Base-by-base conservation (phyloP, 1,140 invertebrate species). In the Lasaia peninsularis region DNA sequence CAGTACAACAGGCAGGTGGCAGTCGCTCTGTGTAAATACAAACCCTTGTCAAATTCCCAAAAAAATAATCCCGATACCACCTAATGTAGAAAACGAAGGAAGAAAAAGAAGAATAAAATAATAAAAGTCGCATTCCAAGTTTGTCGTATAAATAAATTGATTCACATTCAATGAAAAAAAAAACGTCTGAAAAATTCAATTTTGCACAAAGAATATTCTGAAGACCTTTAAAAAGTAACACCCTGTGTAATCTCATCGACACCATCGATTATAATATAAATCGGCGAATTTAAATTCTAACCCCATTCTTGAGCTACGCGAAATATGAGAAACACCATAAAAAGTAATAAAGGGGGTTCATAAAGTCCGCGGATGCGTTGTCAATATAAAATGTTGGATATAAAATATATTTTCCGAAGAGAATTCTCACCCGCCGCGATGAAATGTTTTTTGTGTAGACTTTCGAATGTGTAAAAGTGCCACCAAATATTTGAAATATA, bases 181-280 rank as follows among this genome's bases (percentile, higher is more conserved):
- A 16, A 10, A 31, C 51, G 21, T 32, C 34, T 50, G 12, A 20
- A 52, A 32, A 31, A 56, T 64, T 64, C 37, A 57, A 58, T 58
- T 32, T 51, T 55, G 60, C 48, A 49, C 58, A 32, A 48, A 31
- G 54, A 44, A 53, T 51, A 60, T 54, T 62, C 59, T 58, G 54
- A 58, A 49, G 60, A 60, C 58, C 60, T 32, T 69, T 63, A 56
- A 67, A 62, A 58, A 65, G 59, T 65, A 67, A 65, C 16, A 35
- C 31, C 51, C 31, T 20, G 28, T 48, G 55, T 71, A 71, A 73
- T 68, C 65, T 57, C 71, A 78, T 78, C 67, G 69, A 59, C 71
- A 62, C 62, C 76, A 78, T 79, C 75, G 76, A 83, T 80, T 80
- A 79, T 80, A 80, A 77, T 80, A 79, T 79, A 78, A 79, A 80